A percentile compares a stretch with the other conserved stretches of the same genome.
These are phyloP conservation scores for Cordilura impudica DNA, from an alignment of 2,888 invertebrate species.

Conservation along the genomic window DNA sequence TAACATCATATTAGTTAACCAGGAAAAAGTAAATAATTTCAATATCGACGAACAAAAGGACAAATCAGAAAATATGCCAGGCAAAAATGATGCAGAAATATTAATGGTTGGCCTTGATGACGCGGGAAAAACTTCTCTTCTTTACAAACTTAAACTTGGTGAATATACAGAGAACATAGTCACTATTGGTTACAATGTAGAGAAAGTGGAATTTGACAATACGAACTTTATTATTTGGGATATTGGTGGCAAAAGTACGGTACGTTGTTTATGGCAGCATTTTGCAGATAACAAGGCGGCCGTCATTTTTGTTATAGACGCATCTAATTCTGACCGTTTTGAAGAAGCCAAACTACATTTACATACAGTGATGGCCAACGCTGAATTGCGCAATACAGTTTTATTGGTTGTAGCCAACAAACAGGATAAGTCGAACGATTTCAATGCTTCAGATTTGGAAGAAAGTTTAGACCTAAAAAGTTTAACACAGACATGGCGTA, in stretches of 20 bases:
- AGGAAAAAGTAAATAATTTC: neutral
- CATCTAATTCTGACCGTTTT: conserved; percentile 67
- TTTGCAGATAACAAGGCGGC: conserved; percentile 69
- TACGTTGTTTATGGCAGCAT: conserved; percentile 71
- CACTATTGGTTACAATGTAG: conserved; percentile 74
- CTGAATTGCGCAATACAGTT: conserved; percentile 67
- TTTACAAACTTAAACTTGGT: conserved; percentile 70
- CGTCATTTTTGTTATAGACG: conserved; percentile 72
- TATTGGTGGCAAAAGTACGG: conserved; percentile 70
- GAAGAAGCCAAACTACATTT: conserved; percentile 68
- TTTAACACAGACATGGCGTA: neutral
- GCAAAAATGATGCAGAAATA: conserved; percentile 62
- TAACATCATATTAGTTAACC: neutral
- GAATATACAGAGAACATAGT: conserved; percentile 68
- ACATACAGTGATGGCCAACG: conserved; percentile 65
- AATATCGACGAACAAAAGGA: neutral
- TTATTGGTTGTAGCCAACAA: conserved; percentile 72
- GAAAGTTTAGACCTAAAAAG: conserved; percentile 7
- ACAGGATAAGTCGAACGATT: neutral
- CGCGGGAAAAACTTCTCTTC: conserved; percentile 70
- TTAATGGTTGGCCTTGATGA: conserved; percentile 70
- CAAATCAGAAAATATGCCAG: neutral
- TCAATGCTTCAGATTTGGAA: neutral
- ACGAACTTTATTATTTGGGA: conserved; percentile 72
- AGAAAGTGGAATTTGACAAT: conserved; percentile 70